Evolutionary conservation across 2,113 vertebrate species (phyloP), one percentile per base, ranked within the genome.

Genomic region (Tetrax tetrax): DNA sequence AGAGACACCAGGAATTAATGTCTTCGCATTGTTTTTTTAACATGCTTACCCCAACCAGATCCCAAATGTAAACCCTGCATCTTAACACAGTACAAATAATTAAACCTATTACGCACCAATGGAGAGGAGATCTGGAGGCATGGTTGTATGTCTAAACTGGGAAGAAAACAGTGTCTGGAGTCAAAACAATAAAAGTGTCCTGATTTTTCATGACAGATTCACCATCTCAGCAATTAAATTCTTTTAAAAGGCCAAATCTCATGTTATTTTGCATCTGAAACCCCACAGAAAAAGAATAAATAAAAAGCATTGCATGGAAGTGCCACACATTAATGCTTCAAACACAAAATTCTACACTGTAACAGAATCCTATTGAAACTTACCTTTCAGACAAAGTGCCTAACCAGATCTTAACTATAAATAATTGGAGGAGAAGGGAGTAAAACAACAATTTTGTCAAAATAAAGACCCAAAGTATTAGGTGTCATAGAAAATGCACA

Each of bases 371-470:
- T 93, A 75, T 83, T 92, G 88, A 95, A 97, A 91, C 61, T 93
- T 93, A 95, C 63, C 78, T 95, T 93, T 97, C 77, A 95, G 78
- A 83, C 66, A 90, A 93, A 97, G 85, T 84, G 83, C 88, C 87
- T 96, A 87, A 91, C 90, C 25, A 78, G 88, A 97, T 90, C 78
- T 85, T 96, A 89, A 91, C 92, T 89, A 90, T 50, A 92, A 97
- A 96, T 94, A 96, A 95, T 75, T 92, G 87, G 75, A 54, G 70
- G 74, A 93, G 31, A 93, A 91, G 35, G 37, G 33, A 89, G 61
- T 94, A 95, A 96, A 97, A 76, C 85, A 94, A 95, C 82, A 96
- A 61, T 95, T 97, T 96, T 94, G 84, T 96, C 77, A 94, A 97
- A 92, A 74, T 83, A 95, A 96, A 96, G 91, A n/a, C 90, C 87